phyloP scores from a whole-genome alignment of 1,140 invertebrate species.

The Neodiprion lecontei region DNA sequence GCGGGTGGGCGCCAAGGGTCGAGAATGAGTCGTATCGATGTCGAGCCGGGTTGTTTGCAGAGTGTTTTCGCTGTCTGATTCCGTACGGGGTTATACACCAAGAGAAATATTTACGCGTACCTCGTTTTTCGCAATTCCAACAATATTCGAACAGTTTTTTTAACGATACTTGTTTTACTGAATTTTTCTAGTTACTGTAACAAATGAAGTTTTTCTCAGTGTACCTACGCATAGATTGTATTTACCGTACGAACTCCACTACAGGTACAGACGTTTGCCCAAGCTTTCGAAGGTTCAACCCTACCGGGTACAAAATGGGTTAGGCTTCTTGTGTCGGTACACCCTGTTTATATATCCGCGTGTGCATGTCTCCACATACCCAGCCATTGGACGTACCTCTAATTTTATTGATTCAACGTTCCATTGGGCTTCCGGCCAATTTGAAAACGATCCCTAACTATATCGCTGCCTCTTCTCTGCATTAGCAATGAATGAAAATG shows the following conservation, averaged over 20 bases:
- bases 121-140: no score
- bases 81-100: neutral
- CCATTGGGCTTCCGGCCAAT: neutral
- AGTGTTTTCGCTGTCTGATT: neutral
- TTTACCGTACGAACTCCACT: neutral
- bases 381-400: neutral
- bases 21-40: no score
- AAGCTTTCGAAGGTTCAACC: neutral
- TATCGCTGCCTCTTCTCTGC: neutral
- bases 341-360: neutral
- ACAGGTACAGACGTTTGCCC: neutral
- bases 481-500: no score
- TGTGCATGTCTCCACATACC: neutral
- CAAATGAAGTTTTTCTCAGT: no score
- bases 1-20: no score
- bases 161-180: no score
- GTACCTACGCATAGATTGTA: no score
- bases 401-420: slow-evolving; percentile 6
- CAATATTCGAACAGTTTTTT: no score
- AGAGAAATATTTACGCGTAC: neutral
- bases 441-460: slow-evolving; percentile 1
- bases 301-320: neutral
- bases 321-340: neutral
- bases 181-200: no score
- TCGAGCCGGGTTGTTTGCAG: neutral